phyloP scores from a whole-genome alignment of 1,140 invertebrate species.

The Steinernema feltiae region DNA sequence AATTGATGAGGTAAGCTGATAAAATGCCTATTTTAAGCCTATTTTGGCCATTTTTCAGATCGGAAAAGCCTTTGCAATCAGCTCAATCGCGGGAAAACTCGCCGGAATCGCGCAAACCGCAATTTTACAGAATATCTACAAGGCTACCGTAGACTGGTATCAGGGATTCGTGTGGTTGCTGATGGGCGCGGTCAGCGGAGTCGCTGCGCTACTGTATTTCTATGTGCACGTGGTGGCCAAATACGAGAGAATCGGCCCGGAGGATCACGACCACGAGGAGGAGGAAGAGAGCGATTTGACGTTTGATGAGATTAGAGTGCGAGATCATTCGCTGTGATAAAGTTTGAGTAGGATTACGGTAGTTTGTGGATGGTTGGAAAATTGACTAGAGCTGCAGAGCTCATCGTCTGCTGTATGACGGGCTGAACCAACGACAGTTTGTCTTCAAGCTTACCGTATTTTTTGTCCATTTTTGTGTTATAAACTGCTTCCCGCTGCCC shows the following conservation, averaged over 20 bases:
- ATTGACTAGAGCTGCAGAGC: too few species aligned
- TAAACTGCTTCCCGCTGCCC: too few species aligned
- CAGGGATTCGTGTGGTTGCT: slow-evolving; percentile 39
- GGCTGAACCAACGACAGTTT: too few species aligned
- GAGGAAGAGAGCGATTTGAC: neutral
- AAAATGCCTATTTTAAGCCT: neutral
- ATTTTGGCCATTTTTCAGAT: slow-evolving; percentile 30
- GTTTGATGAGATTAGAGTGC: neutral
- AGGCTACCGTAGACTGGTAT: slow-evolving; percentile 42
- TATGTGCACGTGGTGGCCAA: slow-evolving; percentile 34
- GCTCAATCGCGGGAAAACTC: slow-evolving; percentile 39
- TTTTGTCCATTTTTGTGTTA: too few species aligned
- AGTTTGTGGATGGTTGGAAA: too few species aligned
- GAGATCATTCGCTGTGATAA: neutral
- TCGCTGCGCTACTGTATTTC: slow-evolving; percentile 28
- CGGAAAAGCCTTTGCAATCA: slow-evolving; percentile 38
- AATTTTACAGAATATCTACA: slow-evolving; percentile 41
- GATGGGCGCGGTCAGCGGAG: slow-evolving; percentile 24
- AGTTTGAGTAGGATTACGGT: too few species aligned
- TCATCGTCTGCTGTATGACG: too few species aligned
- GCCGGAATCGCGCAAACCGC: slow-evolving; percentile 39
- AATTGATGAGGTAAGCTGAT: slow-evolving; percentile 32
- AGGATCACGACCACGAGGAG: neutral
- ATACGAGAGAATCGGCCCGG: slow-evolving; percentile 27
- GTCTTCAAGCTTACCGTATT: too few species aligned